A percentile compares a stretch with the other conserved stretches of the same genome.
phyloP scores from a whole-genome alignment of 2,888 invertebrate species.

The Papilio demoleus region DNA sequence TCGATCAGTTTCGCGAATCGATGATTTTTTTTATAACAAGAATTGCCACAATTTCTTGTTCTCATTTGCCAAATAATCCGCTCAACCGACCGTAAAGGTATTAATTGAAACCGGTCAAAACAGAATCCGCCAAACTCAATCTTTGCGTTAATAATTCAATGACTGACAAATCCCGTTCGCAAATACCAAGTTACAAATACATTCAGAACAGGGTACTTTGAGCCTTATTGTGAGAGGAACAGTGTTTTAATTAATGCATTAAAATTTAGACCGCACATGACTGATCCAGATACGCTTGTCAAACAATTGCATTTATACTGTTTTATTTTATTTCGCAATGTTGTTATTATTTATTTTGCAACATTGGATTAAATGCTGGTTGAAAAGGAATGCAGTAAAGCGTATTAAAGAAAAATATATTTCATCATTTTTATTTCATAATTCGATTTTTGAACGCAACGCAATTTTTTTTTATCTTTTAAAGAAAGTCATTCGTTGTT shows the following conservation, averaged over 20 bases:
- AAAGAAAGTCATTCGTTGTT: no score
- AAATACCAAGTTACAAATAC: conserved; percentile 38
- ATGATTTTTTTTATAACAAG: conserved; percentile 11
- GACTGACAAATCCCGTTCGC: conserved; percentile 70
- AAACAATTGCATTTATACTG: conserved; percentile 36
- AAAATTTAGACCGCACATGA: conserved; percentile 41
- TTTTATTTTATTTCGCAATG: conserved; percentile 40
- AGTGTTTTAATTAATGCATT: conserved; percentile 30
- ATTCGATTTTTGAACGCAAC: no score
- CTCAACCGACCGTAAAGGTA: conserved; percentile 58
- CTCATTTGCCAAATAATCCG: conserved; percentile 55
- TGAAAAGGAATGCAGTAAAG: conserved; percentile 14
- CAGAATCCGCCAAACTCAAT: conserved; percentile 54
- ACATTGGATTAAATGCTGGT: conserved; percentile 11
- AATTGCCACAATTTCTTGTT: conserved; percentile 36
- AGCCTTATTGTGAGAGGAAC: background rate
- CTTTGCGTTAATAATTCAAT: conserved; percentile 56
- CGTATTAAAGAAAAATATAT: background rate
- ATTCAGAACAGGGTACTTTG: conserved; percentile 28
- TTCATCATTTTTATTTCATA: background rate
- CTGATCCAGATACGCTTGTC: conserved; percentile 44
- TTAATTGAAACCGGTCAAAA: conserved; percentile 69
- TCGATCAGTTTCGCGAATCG: conserved; percentile 42
- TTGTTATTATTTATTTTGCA: conserved; percentile 11
- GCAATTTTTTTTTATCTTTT: no score